Evolutionary conservation across 64 coral and sea anemone genomes (phyloP), one percentile per base, ranked within the genome.

Genomic region (Exaiptasia diaphana): DNA sequence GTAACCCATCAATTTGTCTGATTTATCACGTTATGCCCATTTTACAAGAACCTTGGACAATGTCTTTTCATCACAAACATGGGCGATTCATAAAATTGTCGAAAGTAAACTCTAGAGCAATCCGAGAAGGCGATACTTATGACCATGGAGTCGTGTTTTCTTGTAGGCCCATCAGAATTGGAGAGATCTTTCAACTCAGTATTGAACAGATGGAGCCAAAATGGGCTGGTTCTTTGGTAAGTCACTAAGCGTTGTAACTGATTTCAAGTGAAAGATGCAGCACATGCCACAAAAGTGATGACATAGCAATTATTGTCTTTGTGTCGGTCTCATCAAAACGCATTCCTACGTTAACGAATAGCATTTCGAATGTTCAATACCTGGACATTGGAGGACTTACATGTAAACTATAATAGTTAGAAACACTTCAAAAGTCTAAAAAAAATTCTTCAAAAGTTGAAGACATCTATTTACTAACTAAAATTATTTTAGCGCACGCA

Each of bases 171-270:
- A 53, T 97, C 38, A 77, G 79, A 36, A 38, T 97, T 21, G 94
- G 94, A 3, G 94, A 97, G 82, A 75, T 97, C 75, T 97, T 97
- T 43, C 94, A 97, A 42, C 80, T 97, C 38, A 80, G 74, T 70
- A 97, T 97, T 34, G 89, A 92, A 8, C 88, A 97, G 82, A 48
- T 97, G 39, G 94, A 97, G 48, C 76, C 80, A n/a, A 97, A 97
- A 85, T 97, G 94, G 94, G 94, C 94, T 28, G 94, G 94, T 55
- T 97, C 94, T 55, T 73, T 97, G 94, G 94, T 97, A 92, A 80
- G 94, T 62, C 60, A 45, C 15, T n/a, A 15, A 33, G 5, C 18
- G 23, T 25, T 33, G 3, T 68, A 36, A 18, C 29, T 85, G 2
- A 50, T 14, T 77, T 7, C 20, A 4, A 50, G 38, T 37, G 21